Conservation (phyloP, 2,888 invertebrate genomes). For the Philereme vetulata region DNA sequence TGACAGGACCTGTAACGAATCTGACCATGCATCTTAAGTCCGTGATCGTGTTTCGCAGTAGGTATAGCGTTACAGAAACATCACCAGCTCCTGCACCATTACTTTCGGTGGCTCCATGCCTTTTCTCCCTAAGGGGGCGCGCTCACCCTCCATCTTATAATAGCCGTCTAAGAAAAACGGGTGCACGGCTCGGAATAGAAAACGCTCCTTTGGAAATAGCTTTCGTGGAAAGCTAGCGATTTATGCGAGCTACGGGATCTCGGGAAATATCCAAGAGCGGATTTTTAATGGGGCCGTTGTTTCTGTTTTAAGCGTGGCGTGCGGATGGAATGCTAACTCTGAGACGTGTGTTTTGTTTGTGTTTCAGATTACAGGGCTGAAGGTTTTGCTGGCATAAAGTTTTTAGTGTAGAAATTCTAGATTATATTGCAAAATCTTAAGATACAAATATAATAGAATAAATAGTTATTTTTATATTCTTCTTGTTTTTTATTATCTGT, state of each 20-base stretch:
- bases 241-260: constrained; percentile 81
- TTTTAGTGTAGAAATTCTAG: neutral
- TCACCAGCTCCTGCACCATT: constrained; percentile 29
- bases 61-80: constrained; percentile 7
- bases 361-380: constrained; percentile 33
- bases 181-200: constrained; percentile 82
- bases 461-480: no score
- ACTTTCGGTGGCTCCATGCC: constrained; percentile 63
- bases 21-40: neutral
- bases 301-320: constrained; percentile 81
- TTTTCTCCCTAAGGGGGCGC: constrained; percentile 47
- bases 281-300: constrained; percentile 83
- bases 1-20: no score
- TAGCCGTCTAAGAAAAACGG: constrained; percentile 83
- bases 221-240: constrained; percentile 83
- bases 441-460: no score
- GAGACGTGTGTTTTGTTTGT: constrained; percentile 56
- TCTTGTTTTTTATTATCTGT: no score
- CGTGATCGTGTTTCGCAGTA: neutral
- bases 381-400: neutral
- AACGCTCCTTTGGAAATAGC: constrained; percentile 82
- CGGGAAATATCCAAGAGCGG: constrained; percentile 81
- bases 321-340: constrained; percentile 80
- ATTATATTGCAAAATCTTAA: no score
- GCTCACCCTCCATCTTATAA: constrained; percentile 72